Conservation (phyloP, 2,888 invertebrate genomes). For the Encarsia formosa region DNA sequence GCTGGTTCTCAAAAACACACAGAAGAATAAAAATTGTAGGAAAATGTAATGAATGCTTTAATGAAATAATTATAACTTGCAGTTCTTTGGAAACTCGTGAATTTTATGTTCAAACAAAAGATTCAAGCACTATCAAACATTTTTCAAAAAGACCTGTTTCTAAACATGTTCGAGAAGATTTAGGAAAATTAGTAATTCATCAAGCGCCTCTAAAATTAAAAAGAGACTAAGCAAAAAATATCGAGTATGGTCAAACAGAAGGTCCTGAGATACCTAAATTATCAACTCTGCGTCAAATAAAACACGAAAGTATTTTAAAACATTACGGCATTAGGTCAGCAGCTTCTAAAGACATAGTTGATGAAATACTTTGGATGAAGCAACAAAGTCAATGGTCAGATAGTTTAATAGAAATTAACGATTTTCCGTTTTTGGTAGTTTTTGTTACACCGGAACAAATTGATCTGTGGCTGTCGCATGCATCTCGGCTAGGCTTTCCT, state of each 20-base stretch:
- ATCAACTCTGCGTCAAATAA: background rate
- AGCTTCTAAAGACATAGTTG: background rate
- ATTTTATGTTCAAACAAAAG: background rate
- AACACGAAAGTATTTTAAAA: background rate
- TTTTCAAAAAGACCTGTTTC: background rate
- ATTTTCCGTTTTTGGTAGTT: background rate
- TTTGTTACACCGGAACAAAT: background rate
- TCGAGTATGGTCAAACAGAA: conserved; percentile 1
- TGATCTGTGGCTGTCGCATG: background rate
- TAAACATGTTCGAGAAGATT: background rate
- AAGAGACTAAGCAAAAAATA: background rate
- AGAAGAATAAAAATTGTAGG: background rate
- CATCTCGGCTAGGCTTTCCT: background rate
- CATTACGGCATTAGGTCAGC: background rate
- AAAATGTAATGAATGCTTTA: background rate
- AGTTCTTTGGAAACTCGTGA: background rate
- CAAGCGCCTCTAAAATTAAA: background rate
- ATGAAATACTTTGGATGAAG: conserved; percentile 1
- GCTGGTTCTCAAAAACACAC: background rate
- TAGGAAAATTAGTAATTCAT: background rate
- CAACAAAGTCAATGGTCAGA: background rate
- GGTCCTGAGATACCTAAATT: background rate
- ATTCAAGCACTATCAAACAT: background rate
- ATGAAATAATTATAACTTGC: background rate
- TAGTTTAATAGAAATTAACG: background rate